A percentile compares a stretch with the other conserved stretches of the same genome.
phyloP scores from a whole-genome alignment of 2,113 vertebrate species.

The Bolborhynchus lineola region DNA sequence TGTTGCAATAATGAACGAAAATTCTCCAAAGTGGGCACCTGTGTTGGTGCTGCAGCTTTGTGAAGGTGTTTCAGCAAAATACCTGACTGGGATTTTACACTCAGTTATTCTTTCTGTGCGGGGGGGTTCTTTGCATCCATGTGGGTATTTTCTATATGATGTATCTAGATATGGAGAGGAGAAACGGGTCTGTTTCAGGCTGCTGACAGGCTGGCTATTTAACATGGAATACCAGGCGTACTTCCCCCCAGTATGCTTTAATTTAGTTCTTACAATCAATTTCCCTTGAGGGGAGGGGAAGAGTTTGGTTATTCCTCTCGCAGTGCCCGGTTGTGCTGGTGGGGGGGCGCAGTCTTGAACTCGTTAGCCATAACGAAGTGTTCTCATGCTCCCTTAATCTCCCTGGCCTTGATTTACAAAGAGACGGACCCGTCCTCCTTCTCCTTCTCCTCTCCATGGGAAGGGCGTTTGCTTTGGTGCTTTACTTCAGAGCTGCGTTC shows the following conservation, averaged over 20 bases:
- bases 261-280: not conserved
- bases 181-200: not conserved
- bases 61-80: not conserved
- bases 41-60: not conserved
- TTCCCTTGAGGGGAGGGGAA: not conserved
- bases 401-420: constrained; percentile 24
- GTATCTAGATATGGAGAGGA: not conserved
- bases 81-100: not conserved
- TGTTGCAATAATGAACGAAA: not conserved
- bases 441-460: not conserved
- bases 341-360: not conserved
- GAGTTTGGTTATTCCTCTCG: not conserved
- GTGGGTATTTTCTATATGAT: not conserved
- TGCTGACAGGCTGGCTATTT: not conserved
- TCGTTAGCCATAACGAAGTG: not conserved
- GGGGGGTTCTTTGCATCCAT: not conserved
- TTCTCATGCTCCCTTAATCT: constrained; percentile 17
- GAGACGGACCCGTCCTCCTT: not conserved
- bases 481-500: not conserved
- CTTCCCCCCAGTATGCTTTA: not conserved
- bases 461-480: not conserved
- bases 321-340: not conserved
- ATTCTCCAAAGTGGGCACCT: not conserved
- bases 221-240: not conserved
- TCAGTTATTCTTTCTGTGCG: not conserved